A percentile compares a stretch with the other conserved stretches of the same genome.
These are phyloP conservation scores for Listronotus oregonensis DNA, from an alignment of 1,140 invertebrate species.

Conservation along the genomic window DNA sequence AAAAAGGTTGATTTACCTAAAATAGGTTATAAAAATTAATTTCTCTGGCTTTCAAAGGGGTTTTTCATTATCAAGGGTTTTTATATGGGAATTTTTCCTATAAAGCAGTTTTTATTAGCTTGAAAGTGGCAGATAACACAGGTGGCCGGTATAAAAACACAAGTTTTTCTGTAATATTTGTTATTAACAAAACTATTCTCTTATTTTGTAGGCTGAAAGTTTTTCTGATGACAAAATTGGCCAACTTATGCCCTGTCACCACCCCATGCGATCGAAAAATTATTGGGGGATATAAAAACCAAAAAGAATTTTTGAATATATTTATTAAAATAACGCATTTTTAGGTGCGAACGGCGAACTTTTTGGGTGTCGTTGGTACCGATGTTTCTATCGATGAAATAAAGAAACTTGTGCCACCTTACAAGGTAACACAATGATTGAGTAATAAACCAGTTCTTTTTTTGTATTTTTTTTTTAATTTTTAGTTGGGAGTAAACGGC, in stretches of 20 bases:
- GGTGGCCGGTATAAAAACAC: too few species aligned
- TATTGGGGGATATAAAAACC: slow-evolving; percentile 67
- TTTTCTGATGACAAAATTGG: slow-evolving; percentile 71
- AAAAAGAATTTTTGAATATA: slow-evolving; percentile 11
- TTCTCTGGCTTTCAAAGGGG: too few species aligned
- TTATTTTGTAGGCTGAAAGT: slow-evolving; percentile 64
- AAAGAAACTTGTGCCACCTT: slow-evolving; percentile 87
- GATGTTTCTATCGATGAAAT: slow-evolving; percentile 93
- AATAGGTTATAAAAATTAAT: too few species aligned
- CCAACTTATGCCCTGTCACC: slow-evolving; percentile 87
- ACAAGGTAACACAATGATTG: slow-evolving; percentile 71
- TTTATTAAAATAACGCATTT: slow-evolving; percentile 42
- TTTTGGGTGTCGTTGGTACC: slow-evolving; percentile 92
- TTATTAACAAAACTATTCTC: too few species aligned
- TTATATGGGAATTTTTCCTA: too few species aligned
- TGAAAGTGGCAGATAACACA: too few species aligned
- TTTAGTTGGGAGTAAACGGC: slow-evolving; percentile 91
- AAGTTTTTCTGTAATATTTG: too few species aligned
- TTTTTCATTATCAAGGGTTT: too few species aligned
- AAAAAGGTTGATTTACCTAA: too few species aligned
- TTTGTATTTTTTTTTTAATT: slow-evolving; percentile 39
- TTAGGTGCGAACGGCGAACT: slow-evolving; percentile 79
- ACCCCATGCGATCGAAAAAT: slow-evolving; percentile 89
- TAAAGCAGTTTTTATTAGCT: too few species aligned
- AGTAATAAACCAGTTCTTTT: too few species aligned